Conservation (phyloP, 2,113 vertebrate species). For the Excalfactoria chinensis region DNA sequence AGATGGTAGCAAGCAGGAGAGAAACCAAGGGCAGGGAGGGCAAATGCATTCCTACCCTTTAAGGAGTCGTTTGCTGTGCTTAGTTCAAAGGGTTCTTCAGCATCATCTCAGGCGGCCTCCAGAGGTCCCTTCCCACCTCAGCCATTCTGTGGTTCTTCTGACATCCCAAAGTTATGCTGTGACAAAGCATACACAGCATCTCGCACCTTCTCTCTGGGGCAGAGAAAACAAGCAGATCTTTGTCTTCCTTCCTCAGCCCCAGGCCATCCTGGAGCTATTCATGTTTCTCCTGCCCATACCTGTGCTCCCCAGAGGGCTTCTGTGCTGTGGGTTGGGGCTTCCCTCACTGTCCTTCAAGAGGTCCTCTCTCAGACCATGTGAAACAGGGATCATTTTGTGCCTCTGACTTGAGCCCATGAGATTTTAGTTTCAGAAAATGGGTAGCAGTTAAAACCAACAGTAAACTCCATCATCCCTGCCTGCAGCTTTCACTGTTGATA, state of each 20-base stretch:
- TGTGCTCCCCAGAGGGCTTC: background rate
- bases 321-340: accelerated
- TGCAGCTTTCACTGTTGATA: slow-evolving; percentile 11
- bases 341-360: background rate
- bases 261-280: background rate
- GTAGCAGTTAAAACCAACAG: background rate
- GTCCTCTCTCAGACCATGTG: background rate
- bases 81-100: background rate
- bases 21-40: background rate
- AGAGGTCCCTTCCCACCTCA: background rate
- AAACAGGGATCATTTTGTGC: background rate
- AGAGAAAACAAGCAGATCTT: background rate
- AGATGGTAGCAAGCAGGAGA: background rate
- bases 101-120: background rate
- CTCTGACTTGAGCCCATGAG: background rate
- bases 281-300: background rate
- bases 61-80: background rate
- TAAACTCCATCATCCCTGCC: background rate
- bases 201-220: background rate
- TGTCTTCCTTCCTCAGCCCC: background rate
- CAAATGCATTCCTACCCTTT: background rate
- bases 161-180: background rate
- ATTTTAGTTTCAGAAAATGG: background rate
- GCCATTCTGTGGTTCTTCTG: background rate
- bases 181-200: background rate